phyloP scores from a whole-genome alignment of 2,888 invertebrate genomes.

The Hydropsyche betteni region DNA sequence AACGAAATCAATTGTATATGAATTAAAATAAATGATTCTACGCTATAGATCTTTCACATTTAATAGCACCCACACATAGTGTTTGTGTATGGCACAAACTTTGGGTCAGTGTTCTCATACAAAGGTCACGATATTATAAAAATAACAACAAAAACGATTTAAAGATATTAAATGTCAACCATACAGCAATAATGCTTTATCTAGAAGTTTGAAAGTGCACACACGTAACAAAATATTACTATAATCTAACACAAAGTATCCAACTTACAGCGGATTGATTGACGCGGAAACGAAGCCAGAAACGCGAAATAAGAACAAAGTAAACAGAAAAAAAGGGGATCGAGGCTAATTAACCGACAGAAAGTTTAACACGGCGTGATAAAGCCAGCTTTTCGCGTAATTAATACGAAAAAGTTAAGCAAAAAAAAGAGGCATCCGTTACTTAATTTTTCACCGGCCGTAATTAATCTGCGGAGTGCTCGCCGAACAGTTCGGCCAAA shows the following conservation, averaged over 20 bases:
- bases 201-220: no score
- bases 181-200: no score
- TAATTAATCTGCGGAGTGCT: slow-evolving; percentile 20
- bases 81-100: background rate
- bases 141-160: slow-evolving; percentile 12
- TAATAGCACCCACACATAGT: no score
- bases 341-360: slow-evolving; percentile 15
- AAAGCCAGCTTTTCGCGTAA: slow-evolving; percentile 29
- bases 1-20: no score
- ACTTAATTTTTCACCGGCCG: slow-evolving; percentile 19
- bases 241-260: no score
- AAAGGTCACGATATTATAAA: slow-evolving; percentile 18
- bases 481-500: no score
- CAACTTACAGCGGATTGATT: no score
- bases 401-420: slow-evolving; percentile 29
- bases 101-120: background rate
- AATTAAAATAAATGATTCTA: no score
- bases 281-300: background rate
- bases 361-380: slow-evolving; percentile 33
- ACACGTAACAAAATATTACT: no score
- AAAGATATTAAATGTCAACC: background rate
- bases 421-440: slow-evolving; percentile 27
- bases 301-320: background rate
- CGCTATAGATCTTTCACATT: no score
- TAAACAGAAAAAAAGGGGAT: background rate